Evolutionary conservation across 2,113 vertebrate genomes (phyloP).

Genomic region (Chaetodon auriga): DNA sequence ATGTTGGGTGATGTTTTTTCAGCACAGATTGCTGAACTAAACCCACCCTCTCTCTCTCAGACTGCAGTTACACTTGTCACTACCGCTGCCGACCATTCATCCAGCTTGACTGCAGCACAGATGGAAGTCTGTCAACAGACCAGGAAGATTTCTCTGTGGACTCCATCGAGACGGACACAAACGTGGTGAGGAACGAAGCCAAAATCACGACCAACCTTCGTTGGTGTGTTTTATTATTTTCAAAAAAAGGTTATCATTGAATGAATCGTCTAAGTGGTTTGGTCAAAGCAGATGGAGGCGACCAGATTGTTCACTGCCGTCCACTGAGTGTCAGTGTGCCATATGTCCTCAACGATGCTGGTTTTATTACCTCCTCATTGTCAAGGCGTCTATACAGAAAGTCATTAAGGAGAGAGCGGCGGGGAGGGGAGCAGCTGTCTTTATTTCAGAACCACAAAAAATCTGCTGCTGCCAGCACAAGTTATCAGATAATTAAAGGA

Average conservation of each 20-base stretch:
- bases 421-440: constrained; percentile 62
- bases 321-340: constrained; percentile 20
- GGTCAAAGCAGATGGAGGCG: constrained; percentile 41
- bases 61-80: constrained; percentile 96
- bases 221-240: not conserved
- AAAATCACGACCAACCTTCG: not conserved
- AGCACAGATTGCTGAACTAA: constrained; percentile 17
- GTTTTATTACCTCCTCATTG: constrained; percentile 60
- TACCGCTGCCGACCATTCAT: constrained; percentile 93
- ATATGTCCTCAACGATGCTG: constrained; percentile 44
- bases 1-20: not conserved
- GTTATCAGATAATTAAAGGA: constrained; percentile 14
- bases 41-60: constrained; percentile 72
- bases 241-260: not conserved
- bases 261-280: not conserved
- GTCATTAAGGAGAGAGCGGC: constrained; percentile 42
- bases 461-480: not conserved
- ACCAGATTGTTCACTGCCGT: constrained; percentile 42
- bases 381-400: constrained; percentile 24
- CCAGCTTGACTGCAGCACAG: constrained; percentile 90
- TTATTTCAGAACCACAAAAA: constrained; percentile 17
- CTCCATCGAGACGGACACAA: constrained; percentile 91
- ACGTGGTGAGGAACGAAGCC: constrained; percentile 88
- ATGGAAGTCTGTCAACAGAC: constrained; percentile 64
- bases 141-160: constrained; percentile 79